Conservation (phyloP, 1,140 invertebrate genomes). For the Drosophila bocki region DNA sequence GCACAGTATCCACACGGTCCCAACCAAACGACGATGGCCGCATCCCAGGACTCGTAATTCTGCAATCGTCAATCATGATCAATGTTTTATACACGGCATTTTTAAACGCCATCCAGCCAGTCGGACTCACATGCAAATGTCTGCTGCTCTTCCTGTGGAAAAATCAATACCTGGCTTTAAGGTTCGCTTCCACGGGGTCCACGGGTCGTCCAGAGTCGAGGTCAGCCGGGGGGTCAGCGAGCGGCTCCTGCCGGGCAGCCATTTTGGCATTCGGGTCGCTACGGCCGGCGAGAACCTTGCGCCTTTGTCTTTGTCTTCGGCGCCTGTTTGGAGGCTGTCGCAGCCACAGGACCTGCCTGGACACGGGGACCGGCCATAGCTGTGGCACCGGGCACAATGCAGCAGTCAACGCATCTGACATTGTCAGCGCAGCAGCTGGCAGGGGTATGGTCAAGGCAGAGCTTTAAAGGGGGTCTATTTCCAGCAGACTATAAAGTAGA, state of each 20-base stretch:
- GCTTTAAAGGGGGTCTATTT: neutral
- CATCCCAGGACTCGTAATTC: constrained; percentile 14
- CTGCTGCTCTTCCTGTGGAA: constrained; percentile 41
- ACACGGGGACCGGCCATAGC: constrained; percentile 22
- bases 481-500: neutral
- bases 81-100: constrained; percentile 74
- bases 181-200: constrained; percentile 52
- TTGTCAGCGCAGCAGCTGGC: constrained; percentile 48
- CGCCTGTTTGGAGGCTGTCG: constrained; percentile 48
- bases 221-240: constrained; percentile 31
- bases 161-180: constrained; percentile 69
- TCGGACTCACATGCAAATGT: constrained; percentile 42
- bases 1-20: constrained; percentile 10
- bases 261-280: constrained; percentile 72
- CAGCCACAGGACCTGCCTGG: constrained; percentile 25
- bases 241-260: constrained; percentile 41
- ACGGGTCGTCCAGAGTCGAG: constrained; percentile 42
- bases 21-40: neutral
- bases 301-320: constrained; percentile 75
- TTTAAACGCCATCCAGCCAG: constrained; percentile 49
- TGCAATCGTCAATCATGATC: constrained; percentile 68
- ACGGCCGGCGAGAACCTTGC: constrained; percentile 22
- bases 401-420: constrained; percentile 68
- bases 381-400: constrained; percentile 64
- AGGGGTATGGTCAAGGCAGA: neutral